Percentiles rank a stretch among this genome's conserved stretches.
Conservation (phyloP, 2,888 invertebrate genomes). For the Yponomeuta malinellus region DNA sequence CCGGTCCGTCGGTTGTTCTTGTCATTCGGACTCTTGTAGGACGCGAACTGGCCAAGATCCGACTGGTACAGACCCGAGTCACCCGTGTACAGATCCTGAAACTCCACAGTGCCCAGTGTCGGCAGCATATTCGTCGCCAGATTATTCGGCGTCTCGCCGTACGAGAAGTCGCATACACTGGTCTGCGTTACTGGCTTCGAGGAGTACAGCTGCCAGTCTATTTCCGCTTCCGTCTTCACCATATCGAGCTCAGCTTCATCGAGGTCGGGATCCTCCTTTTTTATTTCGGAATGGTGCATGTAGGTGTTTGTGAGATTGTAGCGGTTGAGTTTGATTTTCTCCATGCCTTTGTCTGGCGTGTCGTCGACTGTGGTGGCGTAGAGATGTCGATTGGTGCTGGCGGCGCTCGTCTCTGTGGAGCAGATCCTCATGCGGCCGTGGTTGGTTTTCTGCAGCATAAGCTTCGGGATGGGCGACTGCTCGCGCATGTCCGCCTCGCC, state of each 20-base stretch:
- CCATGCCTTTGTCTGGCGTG: background rate
- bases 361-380: conserved; percentile 29
- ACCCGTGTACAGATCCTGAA: conserved; percentile 43
- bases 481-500: conserved; percentile 67
- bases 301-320: conserved; percentile 37
- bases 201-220: conserved; percentile 45
- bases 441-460: conserved; percentile 60
- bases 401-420: conserved; percentile 26
- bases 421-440: conserved; percentile 47
- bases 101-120: conserved; percentile 33
- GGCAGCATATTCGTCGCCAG: conserved; percentile 37
- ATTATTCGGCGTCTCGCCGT: conserved; percentile 46
- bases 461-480: conserved; percentile 65
- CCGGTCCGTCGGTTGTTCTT: conserved; percentile 34
- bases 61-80: conserved; percentile 24
- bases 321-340: conserved; percentile 21
- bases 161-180: conserved; percentile 48
- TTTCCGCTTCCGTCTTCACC: conserved; percentile 46
- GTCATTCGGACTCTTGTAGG: conserved; percentile 24
- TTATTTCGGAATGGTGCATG: conserved; percentile 30
- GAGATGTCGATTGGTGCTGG: conserved; percentile 34
- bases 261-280: conserved; percentile 32
- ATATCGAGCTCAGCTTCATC: conserved; percentile 43
- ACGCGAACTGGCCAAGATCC: background rate
- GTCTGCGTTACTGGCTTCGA: conserved; percentile 19